phyloP scores from a whole-genome alignment of 2,113 vertebrate genomes.

The Nesogale talazaci region DNA sequence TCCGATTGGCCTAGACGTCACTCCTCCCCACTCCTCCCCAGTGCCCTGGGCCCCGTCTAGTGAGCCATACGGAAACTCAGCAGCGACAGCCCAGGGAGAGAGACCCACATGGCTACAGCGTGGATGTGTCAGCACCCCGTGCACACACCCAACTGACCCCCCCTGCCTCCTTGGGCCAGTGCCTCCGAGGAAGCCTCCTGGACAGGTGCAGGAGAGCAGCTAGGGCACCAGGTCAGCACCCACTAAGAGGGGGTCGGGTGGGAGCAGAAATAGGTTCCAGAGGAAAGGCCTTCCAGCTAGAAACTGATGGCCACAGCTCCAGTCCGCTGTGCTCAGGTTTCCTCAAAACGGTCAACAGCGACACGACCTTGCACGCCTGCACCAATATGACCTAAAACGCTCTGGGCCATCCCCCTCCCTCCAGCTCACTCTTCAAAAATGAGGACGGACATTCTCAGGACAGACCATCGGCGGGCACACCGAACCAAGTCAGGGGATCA shows the following conservation, averaged over 20 bases:
- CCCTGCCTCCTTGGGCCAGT: neutral
- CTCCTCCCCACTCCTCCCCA: neutral
- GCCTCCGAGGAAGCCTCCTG: constrained; percentile 20
- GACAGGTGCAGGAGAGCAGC: neutral
- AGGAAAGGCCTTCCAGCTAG: neutral
- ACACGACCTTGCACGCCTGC: neutral
- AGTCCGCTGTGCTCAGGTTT: neutral
- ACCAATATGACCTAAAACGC: neutral
- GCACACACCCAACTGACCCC: constrained; percentile 44
- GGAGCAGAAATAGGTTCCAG: neutral
- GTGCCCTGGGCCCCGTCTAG: neutral
- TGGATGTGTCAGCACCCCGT: constrained; percentile 19
- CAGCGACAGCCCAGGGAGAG: constrained; percentile 57
- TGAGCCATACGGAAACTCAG: neutral
- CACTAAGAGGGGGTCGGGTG: neutral
- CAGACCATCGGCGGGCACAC: constrained; percentile 11
- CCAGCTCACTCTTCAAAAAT: constrained; percentile 12
- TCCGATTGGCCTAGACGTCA: neutral
- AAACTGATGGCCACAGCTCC: neutral
- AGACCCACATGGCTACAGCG: constrained; percentile 18
- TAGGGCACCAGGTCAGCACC: neutral
- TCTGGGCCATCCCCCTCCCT: neutral
- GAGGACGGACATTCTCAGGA: constrained; percentile 71
- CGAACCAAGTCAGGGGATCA: neutral
- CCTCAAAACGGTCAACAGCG: neutral